A percentile compares a stretch with the other conserved stretches of the same genome.
Conservation (phyloP, 2,888 invertebrate species). For the Melitaea athalia region DNA sequence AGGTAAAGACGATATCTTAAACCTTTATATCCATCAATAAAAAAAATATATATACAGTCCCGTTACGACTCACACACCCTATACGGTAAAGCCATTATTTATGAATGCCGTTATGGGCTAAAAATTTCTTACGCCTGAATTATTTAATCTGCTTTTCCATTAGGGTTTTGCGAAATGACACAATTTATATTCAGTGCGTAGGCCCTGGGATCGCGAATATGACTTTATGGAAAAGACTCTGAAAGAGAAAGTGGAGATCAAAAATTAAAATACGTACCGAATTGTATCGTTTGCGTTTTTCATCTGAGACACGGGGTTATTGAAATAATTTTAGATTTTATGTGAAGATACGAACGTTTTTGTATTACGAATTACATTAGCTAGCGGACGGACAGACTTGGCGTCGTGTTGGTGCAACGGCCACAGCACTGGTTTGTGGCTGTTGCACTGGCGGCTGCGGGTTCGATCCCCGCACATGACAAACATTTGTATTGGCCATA, state of each 20-base stretch:
- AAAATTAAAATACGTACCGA: conserved; percentile 50
- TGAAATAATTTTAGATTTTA: background rate
- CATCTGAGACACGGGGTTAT: background rate
- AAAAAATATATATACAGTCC: conserved; percentile 13
- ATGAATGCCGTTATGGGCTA: conserved; percentile 75
- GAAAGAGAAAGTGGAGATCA: conserved; percentile 56
- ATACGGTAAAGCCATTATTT: conserved; percentile 75
- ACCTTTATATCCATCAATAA: background rate
- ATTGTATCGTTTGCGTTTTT: conserved; percentile 15
- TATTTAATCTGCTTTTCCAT: conserved; percentile 81
- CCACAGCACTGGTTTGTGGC: too few species aligned
- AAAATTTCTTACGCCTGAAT: conserved; percentile 78
- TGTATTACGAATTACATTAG: too few species aligned
- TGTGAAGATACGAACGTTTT: background rate
- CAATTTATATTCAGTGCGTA: conserved; percentile 76
- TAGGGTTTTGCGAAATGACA: conserved; percentile 77
- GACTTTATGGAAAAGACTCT: conserved; percentile 69
- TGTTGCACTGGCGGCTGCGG: too few species aligned
- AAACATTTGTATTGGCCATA: too few species aligned
- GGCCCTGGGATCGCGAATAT: conserved; percentile 60
- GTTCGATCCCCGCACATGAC: too few species aligned
- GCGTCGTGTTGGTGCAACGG: too few species aligned
- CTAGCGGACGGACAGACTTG: too few species aligned
- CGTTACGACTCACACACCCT: conserved; percentile 43
- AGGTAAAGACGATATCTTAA: background rate